Evolutionary conservation across 1,140 invertebrate genomes (phyloP).

Genomic region (Aporrectodea caliginosa): DNA sequence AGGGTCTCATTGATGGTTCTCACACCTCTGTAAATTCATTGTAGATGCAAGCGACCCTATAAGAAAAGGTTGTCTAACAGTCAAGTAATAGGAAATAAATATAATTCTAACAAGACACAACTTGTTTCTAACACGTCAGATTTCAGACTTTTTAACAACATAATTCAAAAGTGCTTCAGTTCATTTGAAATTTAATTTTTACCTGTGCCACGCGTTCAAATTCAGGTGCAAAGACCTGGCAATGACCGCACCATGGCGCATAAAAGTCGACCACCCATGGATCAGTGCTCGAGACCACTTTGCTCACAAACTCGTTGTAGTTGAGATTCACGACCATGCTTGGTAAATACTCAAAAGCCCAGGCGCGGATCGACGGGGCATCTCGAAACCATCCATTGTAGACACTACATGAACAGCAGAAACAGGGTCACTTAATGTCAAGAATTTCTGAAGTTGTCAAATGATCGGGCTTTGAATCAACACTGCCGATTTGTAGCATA

Average conservation of each 20-base stretch:
- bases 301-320: constrained; percentile 8
- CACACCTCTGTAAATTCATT: not conserved
- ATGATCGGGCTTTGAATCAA: too few relatives aligned
- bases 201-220: constrained; percentile 67
- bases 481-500: too few relatives aligned
- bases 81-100: too few relatives aligned
- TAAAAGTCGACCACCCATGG: constrained; percentile 71
- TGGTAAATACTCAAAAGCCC: constrained; percentile 64
- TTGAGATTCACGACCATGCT: constrained; percentile 45
- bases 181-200: too few relatives aligned
- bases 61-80: not conserved
- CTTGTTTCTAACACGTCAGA: too few relatives aligned
- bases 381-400: constrained; percentile 65
- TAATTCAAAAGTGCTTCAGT: too few relatives aligned
- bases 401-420: constrained; percentile 55
- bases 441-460: too few relatives aligned
- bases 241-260: constrained; percentile 73
- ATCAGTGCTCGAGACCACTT: constrained; percentile 52
- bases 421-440: too few relatives aligned
- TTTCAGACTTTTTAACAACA: too few relatives aligned
- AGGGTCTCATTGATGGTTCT: not conserved
- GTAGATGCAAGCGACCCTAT: not conserved
- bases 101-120: too few relatives aligned
- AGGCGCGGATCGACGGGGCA: constrained; percentile 60
- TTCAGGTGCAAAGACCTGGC: constrained; percentile 67